Conservation (phyloP, 2,797 vertebrate species). For the Triplophysa bombifrons region DNA sequence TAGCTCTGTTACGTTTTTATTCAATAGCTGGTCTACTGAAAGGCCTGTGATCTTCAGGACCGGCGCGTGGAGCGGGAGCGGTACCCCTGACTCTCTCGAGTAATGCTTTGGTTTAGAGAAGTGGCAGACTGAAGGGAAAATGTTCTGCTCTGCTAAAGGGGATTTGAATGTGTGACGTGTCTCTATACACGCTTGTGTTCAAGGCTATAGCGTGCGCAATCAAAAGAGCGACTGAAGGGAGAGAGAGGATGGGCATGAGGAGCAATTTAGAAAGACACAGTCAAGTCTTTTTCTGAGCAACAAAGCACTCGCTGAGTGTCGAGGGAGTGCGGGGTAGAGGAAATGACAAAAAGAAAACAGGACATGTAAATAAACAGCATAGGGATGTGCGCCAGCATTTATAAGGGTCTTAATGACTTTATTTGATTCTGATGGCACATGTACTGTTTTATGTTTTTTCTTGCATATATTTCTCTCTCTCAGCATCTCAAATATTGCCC, state of each 20-base stretch:
- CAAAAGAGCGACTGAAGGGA: conserved; percentile 1
- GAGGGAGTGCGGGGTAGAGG: conserved; percentile 1
- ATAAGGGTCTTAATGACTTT: conserved; percentile 34
- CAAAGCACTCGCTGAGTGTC: neutral
- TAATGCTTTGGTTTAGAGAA: conserved; percentile 1
- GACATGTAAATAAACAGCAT: conserved; percentile 29
- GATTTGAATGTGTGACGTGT: conserved; percentile 7
- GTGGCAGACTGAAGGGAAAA: neutral
- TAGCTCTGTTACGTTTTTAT: conserved; percentile 9
- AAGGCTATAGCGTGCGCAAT: neutral
- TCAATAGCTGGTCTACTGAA: neutral
- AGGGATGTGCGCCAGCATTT: conserved; percentile 5
- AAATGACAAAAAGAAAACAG: conserved; percentile 13
- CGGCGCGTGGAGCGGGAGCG: neutral
- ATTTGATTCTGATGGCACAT: conserved; percentile 31
- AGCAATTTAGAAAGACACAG: conserved; percentile 21
- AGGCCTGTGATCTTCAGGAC: conserved; percentile 11
- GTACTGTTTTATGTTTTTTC: neutral
- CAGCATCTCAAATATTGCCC: conserved; percentile 7
- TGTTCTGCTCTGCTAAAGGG: neutral
- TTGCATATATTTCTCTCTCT: conserved; percentile 7
- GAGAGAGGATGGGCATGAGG: conserved; percentile 9
- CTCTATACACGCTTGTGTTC: neutral
- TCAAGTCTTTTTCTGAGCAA: conserved; percentile 1
- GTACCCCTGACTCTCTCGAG: conserved; percentile 1